These are phyloP conservation scores for Cheilinus undulatus DNA, from an alignment of 2,113 vertebrate species.

Conservation along the genomic window DNA sequence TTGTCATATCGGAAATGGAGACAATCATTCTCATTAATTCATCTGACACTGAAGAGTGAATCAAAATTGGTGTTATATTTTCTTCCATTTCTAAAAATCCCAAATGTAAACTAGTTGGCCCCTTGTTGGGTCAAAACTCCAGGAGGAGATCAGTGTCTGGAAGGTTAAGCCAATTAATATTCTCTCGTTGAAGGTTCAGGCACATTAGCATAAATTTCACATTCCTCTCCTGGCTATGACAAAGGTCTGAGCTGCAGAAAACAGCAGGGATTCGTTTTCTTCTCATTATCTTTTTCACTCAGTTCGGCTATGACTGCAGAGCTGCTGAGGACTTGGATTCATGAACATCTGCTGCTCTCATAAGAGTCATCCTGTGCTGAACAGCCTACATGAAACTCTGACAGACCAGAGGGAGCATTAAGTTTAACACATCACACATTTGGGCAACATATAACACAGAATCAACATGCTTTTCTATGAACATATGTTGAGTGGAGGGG, in stretches of 20 bases:
- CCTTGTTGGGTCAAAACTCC: background rate
- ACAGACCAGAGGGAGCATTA: background rate
- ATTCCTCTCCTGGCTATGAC: slow-evolving; percentile 6
- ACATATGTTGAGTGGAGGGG: too few relatives aligned
- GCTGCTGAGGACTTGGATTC: slow-evolving; percentile 23
- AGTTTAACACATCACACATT: background rate
- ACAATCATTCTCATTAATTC: background rate
- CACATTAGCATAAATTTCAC: slow-evolving; percentile 34
- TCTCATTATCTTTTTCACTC: slow-evolving; percentile 26
- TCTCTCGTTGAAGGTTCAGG: background rate
- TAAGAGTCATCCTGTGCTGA: slow-evolving; percentile 24
- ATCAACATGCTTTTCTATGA: background rate
- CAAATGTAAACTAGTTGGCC: background rate
- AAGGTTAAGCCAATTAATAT: slow-evolving; percentile 27
- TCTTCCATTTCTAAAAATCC: background rate
- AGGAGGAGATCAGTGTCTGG: background rate
- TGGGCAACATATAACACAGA: background rate
- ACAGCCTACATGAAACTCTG: slow-evolving; percentile 4
- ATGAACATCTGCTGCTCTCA: slow-evolving; percentile 45
- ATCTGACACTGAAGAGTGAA: background rate
- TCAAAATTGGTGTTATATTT: background rate
- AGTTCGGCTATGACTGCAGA: slow-evolving; percentile 25
- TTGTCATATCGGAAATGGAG: background rate
- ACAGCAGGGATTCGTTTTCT: slow-evolving; percentile 19
- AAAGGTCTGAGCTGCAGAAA: background rate